phyloP scores from a whole-genome alignment of 2,113 vertebrate genomes.

The Ictidomys tridecemlineatus region DNA sequence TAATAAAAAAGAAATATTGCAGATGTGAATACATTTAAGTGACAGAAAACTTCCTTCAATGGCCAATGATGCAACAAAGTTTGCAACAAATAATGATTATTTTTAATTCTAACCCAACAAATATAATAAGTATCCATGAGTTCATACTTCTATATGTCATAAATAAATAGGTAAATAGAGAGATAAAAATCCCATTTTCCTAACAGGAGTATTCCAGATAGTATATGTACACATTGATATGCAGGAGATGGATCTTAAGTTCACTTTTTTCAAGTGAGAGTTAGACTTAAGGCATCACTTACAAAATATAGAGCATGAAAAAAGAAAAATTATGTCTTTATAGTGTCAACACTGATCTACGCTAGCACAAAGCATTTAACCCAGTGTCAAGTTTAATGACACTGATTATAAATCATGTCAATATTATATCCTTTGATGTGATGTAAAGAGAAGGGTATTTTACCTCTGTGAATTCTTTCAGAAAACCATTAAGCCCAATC shows the following conservation, averaged over 20 bases:
- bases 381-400: not conserved
- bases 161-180: not conserved
- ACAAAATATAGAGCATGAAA: not conserved
- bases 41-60: not conserved
- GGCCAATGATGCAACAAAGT: not conserved
- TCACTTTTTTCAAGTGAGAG: not conserved
- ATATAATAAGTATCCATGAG: not conserved
- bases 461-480: not conserved
- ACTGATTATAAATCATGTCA: not conserved
- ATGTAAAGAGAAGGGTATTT: not conserved
- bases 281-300: not conserved
- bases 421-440: not conserved
- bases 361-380: not conserved
- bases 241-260: not conserved
- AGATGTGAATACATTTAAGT: not conserved
- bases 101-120: not conserved
- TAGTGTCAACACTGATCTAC: not conserved
- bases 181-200: not conserved
- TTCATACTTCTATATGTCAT: not conserved
- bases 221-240: not conserved
- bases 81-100: not conserved
- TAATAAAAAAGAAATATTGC: too few species aligned
- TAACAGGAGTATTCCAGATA: not conserved
- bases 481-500: not conserved
- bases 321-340: not conserved